These are phyloP conservation scores for Pseudopodoces humilis DNA, from an alignment of 2,113 vertebrate genomes.

Conservation along the genomic window DNA sequence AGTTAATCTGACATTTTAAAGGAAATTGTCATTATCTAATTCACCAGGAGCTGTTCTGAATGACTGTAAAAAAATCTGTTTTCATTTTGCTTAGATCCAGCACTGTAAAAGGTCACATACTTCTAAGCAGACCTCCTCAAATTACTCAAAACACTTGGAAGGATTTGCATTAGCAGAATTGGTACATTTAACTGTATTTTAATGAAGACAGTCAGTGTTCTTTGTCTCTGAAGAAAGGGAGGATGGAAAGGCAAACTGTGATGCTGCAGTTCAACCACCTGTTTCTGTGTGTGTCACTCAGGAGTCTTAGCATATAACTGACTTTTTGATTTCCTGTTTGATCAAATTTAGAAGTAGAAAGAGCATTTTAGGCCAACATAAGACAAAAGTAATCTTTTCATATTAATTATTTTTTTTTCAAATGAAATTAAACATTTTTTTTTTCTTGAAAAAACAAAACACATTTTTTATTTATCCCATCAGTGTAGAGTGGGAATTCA, in stretches of 20 bases:
- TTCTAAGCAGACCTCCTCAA: background rate
- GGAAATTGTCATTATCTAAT: slow-evolving; percentile 56
- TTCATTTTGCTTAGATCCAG: slow-evolving; percentile 24
- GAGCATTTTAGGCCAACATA: background rate
- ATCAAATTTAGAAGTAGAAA: background rate
- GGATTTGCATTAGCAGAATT: background rate
- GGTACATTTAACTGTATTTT: slow-evolving; percentile 4
- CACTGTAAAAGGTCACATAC: slow-evolving; percentile 22
- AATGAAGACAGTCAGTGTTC: background rate
- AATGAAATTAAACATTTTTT: background rate
- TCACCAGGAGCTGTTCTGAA: background rate
- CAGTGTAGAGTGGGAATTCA: background rate
- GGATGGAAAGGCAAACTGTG: background rate
- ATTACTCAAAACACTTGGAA: slow-evolving; percentile 1
- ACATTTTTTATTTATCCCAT: background rate
- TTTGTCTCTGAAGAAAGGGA: slow-evolving; percentile 17
- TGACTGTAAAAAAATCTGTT: background rate
- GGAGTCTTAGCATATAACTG: background rate
- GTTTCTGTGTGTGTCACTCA: background rate
- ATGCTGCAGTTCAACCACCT: slow-evolving; percentile 17
- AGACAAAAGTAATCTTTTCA: background rate
- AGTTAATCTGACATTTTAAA: slow-evolving; percentile 63
- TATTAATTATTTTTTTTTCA: background rate
- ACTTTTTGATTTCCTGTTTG: background rate
- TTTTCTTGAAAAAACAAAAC: background rate